Evolutionary conservation across 2,888 invertebrate genomes (phyloP).

Genomic region (Plagodis dolabraria): DNA sequence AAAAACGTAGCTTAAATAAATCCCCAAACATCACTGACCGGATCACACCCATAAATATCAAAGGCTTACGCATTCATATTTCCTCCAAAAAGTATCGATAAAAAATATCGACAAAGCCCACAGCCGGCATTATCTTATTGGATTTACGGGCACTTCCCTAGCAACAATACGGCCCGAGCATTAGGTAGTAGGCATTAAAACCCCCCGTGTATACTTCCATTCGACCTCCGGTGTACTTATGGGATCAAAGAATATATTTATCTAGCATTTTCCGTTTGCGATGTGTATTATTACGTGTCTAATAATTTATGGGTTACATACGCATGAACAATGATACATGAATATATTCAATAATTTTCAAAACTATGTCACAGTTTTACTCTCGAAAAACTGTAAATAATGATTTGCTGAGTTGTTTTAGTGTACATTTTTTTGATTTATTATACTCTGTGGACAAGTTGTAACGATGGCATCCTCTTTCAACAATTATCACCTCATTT

Average conservation of each 20-base stretch:
- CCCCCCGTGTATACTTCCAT: constrained; percentile 34
- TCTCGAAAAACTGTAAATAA: too few relatives aligned
- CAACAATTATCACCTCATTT: too few relatives aligned
- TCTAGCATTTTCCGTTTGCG: constrained; percentile 7
- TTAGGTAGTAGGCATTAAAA: constrained; percentile 19
- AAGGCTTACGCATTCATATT: too few relatives aligned
- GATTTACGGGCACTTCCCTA: constrained; percentile 6
- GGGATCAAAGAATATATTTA: constrained; percentile 42
- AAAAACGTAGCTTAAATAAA: too few relatives aligned
- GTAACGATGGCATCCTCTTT: too few relatives aligned
- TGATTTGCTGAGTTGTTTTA: too few relatives aligned
- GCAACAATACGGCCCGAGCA: constrained; percentile 21
- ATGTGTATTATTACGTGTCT: not conserved
- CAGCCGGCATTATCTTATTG: not conserved
- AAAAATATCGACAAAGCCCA: not conserved
- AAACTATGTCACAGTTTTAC: too few relatives aligned
- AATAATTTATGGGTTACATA: not conserved
- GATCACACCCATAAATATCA: too few relatives aligned
- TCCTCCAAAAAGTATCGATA: not conserved
- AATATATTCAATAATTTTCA: too few relatives aligned
- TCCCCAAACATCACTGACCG: too few relatives aligned
- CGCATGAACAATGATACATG: not conserved
- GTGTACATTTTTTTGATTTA: too few relatives aligned
- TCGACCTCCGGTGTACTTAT: constrained; percentile 45
- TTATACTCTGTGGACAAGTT: too few relatives aligned